Percentiles rank a stretch among this genome's conserved stretches.
Conservation (phyloP, 2,113 vertebrate species). For the Platysteira castanea region DNA sequence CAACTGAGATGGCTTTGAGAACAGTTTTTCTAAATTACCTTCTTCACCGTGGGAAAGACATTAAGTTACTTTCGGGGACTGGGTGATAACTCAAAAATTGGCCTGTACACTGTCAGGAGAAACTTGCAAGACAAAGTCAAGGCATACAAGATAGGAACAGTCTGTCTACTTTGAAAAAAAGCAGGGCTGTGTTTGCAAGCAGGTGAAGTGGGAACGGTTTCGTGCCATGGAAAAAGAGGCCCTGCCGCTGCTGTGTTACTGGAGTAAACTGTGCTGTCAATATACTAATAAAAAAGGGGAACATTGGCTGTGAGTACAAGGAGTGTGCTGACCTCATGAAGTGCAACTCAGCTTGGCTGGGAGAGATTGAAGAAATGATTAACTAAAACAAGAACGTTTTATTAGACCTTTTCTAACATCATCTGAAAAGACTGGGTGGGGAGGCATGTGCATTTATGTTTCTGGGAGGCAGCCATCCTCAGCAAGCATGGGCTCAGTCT, state of each 20-base stretch:
- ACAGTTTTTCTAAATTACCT: slow-evolving; percentile 1
- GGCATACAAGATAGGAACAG: not conserved
- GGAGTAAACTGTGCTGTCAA: not conserved
- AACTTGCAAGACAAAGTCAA: not conserved
- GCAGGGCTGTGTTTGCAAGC: not conserved
- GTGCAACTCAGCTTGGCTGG: not conserved
- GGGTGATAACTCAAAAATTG: not conserved
- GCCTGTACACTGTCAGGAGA: not conserved
- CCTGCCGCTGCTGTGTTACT: not conserved
- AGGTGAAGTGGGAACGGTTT: slow-evolving; percentile 3
- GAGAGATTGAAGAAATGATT: slow-evolving; percentile 11
- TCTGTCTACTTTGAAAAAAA: not conserved
- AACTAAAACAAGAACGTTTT: not conserved
- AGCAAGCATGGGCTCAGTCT: not conserved
- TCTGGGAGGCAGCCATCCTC: not conserved
- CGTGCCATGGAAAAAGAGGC: not conserved
- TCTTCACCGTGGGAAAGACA: not conserved
- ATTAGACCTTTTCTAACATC: not conserved
- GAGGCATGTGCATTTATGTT: not conserved
- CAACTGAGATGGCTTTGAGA: not conserved
- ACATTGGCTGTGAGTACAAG: not conserved
- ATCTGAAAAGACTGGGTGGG: not conserved
- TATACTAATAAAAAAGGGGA: not conserved
- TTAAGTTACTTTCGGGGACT: not conserved
- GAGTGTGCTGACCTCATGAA: slow-evolving; percentile 18